Evolutionary conservation across 1,140 invertebrate species (phyloP), one percentile per base, ranked within the genome.

Genomic region (Scaptomyza hsui): DNA sequence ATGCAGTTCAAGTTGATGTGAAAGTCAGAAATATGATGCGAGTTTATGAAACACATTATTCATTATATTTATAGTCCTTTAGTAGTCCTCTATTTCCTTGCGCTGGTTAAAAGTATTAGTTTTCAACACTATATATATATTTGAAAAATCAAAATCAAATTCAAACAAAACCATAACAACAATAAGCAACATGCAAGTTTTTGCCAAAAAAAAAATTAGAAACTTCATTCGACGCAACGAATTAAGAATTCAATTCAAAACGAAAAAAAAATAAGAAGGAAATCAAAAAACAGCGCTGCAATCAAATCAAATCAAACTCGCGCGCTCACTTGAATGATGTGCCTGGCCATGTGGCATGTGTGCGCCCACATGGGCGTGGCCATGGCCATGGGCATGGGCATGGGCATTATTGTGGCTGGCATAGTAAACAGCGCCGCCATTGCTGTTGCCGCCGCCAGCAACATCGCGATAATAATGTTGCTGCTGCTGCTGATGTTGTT

Each of bases 301-400:
- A 76, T 68, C 57, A 63, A 78, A 65, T 51, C 53, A 63, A 72
- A 74, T 70, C 65, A 71, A 72, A 71, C n/a, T n/a, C 78, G 81
- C 81, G 71, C 70, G 65, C 89, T 90, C 90, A 90, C 89, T 90
- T 90, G 89, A 68, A 78, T 90, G 88, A 75, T 89, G 79, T 53
- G 59, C 59, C 70, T 76, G 70, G 69, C 51, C 62, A 62, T 80
- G 69, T 65, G 62, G 59, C 64, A 51, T 64, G 26, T 70, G 67
- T n/a, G n/a, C n/a, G 53, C 42, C 26, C 32, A 55, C 59, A 44
- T 74, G 62, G 42, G 48, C 56, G 29, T 72, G 42, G 39, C 42
- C 68, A 48, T 78, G 61, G 19, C 48, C 26, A 29, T 29, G 26
- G 26, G 55, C 47, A 51, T 78, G 67, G 42, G 44, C 26, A 29